Conservation (phyloP, 2,797 vertebrate genomes). For the Lacerta agilis region DNA sequence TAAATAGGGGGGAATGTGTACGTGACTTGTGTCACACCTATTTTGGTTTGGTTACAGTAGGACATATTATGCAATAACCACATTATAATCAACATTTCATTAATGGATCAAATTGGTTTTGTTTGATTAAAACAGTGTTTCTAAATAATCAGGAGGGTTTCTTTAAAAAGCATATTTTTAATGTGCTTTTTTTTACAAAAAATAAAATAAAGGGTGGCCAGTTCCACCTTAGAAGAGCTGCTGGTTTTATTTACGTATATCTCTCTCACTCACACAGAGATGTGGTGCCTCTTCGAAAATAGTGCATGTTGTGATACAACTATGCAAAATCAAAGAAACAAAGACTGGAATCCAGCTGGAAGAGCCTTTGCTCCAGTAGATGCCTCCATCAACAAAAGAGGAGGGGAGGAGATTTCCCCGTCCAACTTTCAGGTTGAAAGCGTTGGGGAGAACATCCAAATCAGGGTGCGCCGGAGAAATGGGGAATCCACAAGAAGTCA, state of each 20-base stretch:
- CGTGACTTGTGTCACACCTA: background rate
- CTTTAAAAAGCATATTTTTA: background rate
- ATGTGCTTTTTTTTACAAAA: background rate
- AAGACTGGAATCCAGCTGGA: background rate
- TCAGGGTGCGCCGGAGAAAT: background rate
- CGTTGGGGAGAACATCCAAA: background rate
- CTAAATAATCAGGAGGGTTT: background rate
- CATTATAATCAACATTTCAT: background rate
- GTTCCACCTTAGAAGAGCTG: background rate
- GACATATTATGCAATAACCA: background rate
- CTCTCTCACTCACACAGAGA: background rate
- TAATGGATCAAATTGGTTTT: background rate
- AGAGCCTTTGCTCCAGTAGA: background rate
- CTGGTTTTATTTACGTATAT: background rate
- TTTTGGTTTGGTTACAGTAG: background rate
- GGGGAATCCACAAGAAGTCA: background rate
- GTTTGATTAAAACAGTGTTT: background rate
- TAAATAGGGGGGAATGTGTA: background rate
- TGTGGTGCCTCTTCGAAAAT: background rate
- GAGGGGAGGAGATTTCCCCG: background rate
- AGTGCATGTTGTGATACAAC: background rate
- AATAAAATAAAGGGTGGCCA: background rate
- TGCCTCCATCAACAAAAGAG: no score
- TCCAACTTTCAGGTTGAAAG: background rate
- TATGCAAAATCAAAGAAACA: background rate